These are phyloP conservation scores for Digitonthophagus gazella DNA, from an alignment of 2,888 invertebrate genomes.

Conservation along the genomic window DNA sequence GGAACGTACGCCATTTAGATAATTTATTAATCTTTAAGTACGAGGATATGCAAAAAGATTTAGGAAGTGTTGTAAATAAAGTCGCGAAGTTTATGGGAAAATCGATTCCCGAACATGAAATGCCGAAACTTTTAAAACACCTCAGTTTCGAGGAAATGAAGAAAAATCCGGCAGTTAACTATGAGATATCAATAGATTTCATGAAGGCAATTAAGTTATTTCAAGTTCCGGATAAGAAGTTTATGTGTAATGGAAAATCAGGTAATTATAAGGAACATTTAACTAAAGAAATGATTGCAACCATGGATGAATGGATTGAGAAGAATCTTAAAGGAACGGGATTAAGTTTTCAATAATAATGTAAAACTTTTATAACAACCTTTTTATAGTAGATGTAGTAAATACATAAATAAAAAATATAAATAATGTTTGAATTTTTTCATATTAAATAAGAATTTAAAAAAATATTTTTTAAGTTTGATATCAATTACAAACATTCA, in stretches of 20 bases:
- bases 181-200: background rate
- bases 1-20: conserved; percentile 15
- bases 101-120: conserved; percentile 42
- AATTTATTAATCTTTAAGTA: conserved; percentile 24
- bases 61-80: conserved; percentile 45
- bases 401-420: no score
- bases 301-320: conserved; percentile 68
- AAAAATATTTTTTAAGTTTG: no score
- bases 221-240: conserved; percentile 31
- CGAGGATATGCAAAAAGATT: conserved; percentile 43
- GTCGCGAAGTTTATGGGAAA: conserved; percentile 49
- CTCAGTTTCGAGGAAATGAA: conserved; percentile 55
- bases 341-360: no score
- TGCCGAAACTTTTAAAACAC: conserved; percentile 47
- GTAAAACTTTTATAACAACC: no score
- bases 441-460: no score
- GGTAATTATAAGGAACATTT: conserved; percentile 53
- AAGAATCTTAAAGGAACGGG: conserved; percentile 45
- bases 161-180: conserved; percentile 52
- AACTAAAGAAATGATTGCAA: conserved; percentile 63
- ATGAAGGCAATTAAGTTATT: background rate
- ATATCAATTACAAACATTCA: no score
- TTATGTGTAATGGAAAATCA: conserved; percentile 49
- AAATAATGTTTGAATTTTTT: no score
- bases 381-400: no score